Evolutionary conservation across 2,797 vertebrate species (phyloP).

Genomic region (Fundulus diaphanus): DNA sequence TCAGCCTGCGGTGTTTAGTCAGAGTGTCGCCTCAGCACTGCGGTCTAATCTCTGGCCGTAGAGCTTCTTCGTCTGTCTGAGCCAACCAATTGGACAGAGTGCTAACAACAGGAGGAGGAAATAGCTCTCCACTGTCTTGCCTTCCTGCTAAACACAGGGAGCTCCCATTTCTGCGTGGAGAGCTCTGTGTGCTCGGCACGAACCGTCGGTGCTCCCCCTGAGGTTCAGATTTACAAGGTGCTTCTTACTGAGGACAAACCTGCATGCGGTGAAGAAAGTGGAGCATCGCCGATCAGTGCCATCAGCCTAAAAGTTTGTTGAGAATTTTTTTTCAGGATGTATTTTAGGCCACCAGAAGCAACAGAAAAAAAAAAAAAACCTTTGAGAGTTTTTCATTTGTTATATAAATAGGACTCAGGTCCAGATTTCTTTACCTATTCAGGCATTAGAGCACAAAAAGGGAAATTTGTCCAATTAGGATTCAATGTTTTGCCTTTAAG

Average conservation of each 20-base stretch:
- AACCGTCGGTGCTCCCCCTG: slow-evolving; percentile 23
- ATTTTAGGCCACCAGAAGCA: slow-evolving; percentile 8
- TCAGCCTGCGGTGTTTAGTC: slow-evolving; percentile 69
- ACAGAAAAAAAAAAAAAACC: background rate
- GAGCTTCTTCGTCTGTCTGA: slow-evolving; percentile 62
- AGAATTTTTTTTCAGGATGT: background rate
- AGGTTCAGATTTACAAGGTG: slow-evolving; percentile 51
- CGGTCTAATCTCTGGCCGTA: slow-evolving; percentile 76
- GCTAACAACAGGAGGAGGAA: slow-evolving; percentile 53
- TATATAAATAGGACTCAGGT: slow-evolving; percentile 15
- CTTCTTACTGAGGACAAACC: slow-evolving; percentile 10
- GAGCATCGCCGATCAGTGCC: slow-evolving; percentile 21
- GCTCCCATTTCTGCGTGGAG: slow-evolving; percentile 6
- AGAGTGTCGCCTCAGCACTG: slow-evolving; percentile 79
- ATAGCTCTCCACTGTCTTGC: slow-evolving; percentile 44
- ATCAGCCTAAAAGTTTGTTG: slow-evolving; percentile 16
- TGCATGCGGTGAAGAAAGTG: slow-evolving; percentile 11
- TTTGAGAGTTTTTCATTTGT: background rate
- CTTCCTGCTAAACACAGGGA: slow-evolving; percentile 44
- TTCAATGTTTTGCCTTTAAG: background rate
- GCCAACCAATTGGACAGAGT: slow-evolving; percentile 68
- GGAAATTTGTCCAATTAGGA: background rate
- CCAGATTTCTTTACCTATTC: slow-evolving; percentile 8
- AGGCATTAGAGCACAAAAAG: background rate
- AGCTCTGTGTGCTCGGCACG: slow-evolving; percentile 18